Evolutionary conservation across 2,797 vertebrate species (phyloP), one percentile per base, ranked within the genome.

Genomic region (Bradypus variegatus): DNA sequence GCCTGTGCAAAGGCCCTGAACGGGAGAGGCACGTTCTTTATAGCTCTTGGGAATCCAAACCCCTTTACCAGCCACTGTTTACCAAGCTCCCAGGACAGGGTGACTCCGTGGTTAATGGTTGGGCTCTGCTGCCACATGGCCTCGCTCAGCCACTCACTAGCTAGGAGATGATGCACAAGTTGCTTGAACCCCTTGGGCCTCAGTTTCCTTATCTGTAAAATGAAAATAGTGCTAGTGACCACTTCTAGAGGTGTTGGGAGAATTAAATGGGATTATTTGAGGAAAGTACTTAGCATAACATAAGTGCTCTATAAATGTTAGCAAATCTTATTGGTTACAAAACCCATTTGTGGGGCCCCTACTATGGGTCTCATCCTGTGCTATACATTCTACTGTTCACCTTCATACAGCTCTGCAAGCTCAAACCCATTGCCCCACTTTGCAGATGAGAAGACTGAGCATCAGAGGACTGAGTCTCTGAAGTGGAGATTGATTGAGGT

Each of bases 81-180:
- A 72, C 88, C 33, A 16, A 48, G 58, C 67, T 84, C 67, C 21
- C 8, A 86, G 70, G 38, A 81, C 19, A 27, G 67, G 73, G 10
- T 53, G n/a, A 50, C 8, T 0, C 41, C 0, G 23, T 0, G 27
- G n/a, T n/a, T 67, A 13, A 31, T 0, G 19, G n/a, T 58, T 3
- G 0, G 62, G 64, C 53, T 89, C 69, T n/a, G 60, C 12, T 16
- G 6, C n/a, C 41, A 25, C 29, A 1, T 31, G 62, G 19, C 53
- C 25, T 84, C 10, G 0, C 73, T 85, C 86, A 33, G 73, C 77
- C 41, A 36, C 10, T 85, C 38, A n/a, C 18, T n/a, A 45, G 10
- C 31, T 75, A 5, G 53, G 45, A 84, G 53, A 76, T 31, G 41
- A 15, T 6, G 19, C 6, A 0, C 19, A 48, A 31, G 53, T 69